Conservation (phyloP, 1,140 invertebrate species). For the Cydia strobilella region DNA sequence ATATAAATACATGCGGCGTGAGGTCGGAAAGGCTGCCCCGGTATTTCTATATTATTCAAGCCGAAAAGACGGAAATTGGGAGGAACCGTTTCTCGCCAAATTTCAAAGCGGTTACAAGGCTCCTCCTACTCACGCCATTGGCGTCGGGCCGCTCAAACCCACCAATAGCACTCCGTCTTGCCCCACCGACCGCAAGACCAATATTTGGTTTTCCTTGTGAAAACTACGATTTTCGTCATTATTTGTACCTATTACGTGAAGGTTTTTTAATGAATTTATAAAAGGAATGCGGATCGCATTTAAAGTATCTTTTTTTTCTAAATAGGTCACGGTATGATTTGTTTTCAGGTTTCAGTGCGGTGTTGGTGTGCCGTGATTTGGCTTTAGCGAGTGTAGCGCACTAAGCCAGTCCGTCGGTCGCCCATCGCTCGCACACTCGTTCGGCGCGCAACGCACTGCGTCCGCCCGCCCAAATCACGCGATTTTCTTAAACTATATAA, state of each 20-base stretch:
- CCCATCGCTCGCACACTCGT: constrained; percentile 48
- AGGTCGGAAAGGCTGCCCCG: not conserved
- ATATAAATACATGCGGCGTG: not conserved
- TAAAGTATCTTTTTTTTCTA: not conserved
- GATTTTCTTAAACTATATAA: not conserved
- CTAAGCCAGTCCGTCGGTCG: constrained; percentile 47
- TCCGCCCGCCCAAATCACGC: constrained; percentile 17
- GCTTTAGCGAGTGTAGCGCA: constrained; percentile 25
- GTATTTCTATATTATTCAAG: constrained; percentile 1
- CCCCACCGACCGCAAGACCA: constrained; percentile 61
- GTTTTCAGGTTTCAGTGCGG: constrained; percentile 26
- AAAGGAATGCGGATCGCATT: not conserved
- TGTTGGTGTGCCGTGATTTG: constrained; percentile 1
- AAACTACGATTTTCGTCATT: constrained; percentile 23
- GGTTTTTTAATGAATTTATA: not conserved
- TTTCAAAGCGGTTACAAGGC: constrained; percentile 57
- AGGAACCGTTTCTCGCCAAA: constrained; percentile 60
- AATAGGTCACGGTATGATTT: not conserved
- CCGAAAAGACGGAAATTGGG: constrained; percentile 47
- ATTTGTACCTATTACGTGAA: constrained; percentile 7
- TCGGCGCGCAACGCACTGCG: constrained; percentile 38
- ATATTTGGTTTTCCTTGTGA: constrained; percentile 60
- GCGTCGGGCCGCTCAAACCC: constrained; percentile 54
- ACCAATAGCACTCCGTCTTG: constrained; percentile 63
- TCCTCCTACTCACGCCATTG: constrained; percentile 72